phyloP scores from a whole-genome alignment of 2,888 invertebrate genomes.

The Halictus ligatus region DNA sequence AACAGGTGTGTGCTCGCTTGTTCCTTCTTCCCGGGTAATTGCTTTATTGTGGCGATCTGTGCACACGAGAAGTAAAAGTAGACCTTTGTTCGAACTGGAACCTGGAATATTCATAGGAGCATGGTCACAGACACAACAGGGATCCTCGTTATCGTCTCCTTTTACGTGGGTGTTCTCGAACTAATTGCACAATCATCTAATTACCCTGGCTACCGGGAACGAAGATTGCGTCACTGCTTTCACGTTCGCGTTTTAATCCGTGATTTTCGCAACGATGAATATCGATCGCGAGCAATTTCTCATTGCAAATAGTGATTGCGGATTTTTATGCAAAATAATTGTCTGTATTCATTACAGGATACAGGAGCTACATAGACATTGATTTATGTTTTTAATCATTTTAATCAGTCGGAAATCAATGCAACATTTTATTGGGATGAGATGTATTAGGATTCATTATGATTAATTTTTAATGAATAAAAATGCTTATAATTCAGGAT shows the following conservation, averaged over 20 bases:
- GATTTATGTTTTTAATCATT: too few species aligned
- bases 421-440: too few species aligned
- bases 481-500: too few species aligned
- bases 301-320: not conserved
- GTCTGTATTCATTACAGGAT: too few species aligned
- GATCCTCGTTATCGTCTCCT: not conserved
- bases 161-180: not conserved
- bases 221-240: constrained; percentile 68
- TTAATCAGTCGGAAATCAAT: too few species aligned
- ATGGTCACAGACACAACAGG: not conserved
- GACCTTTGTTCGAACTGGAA: constrained; percentile 8
- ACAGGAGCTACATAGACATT: too few species aligned
- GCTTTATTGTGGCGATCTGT: constrained; percentile 19
- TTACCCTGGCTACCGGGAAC: constrained; percentile 51
- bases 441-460: too few species aligned
- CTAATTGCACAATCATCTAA: constrained; percentile 67
- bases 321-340: too few species aligned
- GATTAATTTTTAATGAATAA: too few species aligned
- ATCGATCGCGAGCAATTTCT: not conserved
- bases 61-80: constrained; percentile 27
- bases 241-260: constrained; percentile 59
- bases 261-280: not conserved
- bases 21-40: constrained; percentile 18
- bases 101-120: not conserved
- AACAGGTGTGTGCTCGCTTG: not conserved